phyloP scores from a whole-genome alignment of 2,888 invertebrate species.

The Tipula helvola region DNA sequence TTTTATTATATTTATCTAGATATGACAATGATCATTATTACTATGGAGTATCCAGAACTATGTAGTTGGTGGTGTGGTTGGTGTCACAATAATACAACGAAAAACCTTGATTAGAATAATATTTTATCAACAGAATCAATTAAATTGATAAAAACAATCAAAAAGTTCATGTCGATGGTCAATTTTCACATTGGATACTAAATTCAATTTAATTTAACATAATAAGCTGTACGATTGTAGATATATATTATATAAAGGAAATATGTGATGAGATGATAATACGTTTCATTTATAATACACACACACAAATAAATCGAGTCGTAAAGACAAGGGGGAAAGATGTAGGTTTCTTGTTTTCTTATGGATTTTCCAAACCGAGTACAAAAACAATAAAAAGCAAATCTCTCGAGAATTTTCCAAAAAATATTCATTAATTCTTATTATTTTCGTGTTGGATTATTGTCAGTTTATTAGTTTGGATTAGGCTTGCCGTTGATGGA shows the following conservation, averaged over 20 bases:
- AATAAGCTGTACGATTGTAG: not conserved
- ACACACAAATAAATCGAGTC: not conserved
- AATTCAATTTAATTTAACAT: not conserved
- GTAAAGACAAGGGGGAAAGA: not conserved
- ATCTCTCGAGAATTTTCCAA: not conserved
- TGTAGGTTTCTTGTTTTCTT: not conserved
- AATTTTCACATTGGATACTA: not conserved
- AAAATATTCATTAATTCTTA: not conserved
- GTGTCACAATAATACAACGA: not conserved
- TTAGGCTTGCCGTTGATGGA: not conserved
- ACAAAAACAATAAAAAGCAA: not conserved
- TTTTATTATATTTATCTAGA: not conserved
- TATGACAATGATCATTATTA: not conserved
- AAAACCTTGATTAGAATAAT: not conserved
- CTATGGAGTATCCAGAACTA: not conserved
- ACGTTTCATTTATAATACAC: not conserved
- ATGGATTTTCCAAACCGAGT: not conserved
- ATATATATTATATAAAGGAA: not conserved
- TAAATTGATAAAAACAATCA: not conserved
- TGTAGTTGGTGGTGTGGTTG: not conserved
- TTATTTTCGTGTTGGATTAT: constrained; percentile 4
- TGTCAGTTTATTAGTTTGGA: not conserved
- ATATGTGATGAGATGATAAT: not conserved
- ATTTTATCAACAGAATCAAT: not conserved
- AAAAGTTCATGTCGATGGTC: not conserved